Conservation (phyloP, 2,797 vertebrate genomes). For the Hylomyscus alleni region DNA sequence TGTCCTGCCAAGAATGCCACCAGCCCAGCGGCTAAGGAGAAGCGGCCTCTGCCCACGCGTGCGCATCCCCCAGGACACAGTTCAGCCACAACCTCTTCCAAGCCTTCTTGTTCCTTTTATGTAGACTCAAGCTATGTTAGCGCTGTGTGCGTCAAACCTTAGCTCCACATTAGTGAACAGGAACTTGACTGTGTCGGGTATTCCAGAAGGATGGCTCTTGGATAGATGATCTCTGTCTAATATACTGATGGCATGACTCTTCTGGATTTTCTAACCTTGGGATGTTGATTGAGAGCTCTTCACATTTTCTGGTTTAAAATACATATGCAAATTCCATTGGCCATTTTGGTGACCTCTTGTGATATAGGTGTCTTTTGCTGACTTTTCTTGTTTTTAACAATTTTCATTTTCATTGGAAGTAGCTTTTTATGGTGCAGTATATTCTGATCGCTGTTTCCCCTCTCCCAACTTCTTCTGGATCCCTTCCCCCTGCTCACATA, state of each 20-base stretch:
- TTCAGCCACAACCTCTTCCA: not conserved
- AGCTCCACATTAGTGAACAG: not conserved
- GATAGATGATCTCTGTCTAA: not conserved
- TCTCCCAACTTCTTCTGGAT: not conserved
- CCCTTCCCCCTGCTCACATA: not conserved
- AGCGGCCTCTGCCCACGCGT: not conserved
- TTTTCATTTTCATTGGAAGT: not conserved
- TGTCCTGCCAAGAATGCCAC: too few species aligned
- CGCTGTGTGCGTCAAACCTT: not conserved
- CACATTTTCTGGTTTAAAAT: not conserved
- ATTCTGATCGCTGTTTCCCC: not conserved
- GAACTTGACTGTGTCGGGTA: not conserved
- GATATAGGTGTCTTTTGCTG: not conserved
- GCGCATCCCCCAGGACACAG: not conserved
- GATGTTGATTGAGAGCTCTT: slow-evolving; percentile 6
- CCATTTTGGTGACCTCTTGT: not conserved
- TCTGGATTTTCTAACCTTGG: not conserved
- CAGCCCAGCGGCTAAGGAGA: not conserved
- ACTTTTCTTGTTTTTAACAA: not conserved
- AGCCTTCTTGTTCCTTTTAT: not conserved
- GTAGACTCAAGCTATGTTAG: not conserved
- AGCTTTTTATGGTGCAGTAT: not conserved
- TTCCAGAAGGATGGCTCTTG: not conserved
- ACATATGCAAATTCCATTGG: not conserved
- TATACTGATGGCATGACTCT: not conserved